A percentile compares a stretch with the other conserved stretches of the same genome.
phyloP scores from a whole-genome alignment of 1,140 invertebrate genomes.

The Zaprionus ornatus region DNA sequence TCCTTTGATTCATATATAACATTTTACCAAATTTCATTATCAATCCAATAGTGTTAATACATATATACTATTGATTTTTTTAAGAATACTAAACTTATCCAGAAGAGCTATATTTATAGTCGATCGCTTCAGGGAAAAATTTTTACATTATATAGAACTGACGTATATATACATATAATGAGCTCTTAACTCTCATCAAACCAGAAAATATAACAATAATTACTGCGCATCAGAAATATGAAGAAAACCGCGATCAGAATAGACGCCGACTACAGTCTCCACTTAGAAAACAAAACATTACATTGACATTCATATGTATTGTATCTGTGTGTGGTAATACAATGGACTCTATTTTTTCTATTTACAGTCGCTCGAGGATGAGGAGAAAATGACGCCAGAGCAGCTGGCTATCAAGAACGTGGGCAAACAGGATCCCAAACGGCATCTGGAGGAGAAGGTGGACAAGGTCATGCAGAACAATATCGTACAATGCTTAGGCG shows the following conservation, averaged over 20 bases:
- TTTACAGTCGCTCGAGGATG: conserved; percentile 96
- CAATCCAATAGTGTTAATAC: background rate
- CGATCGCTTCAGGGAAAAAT: background rate
- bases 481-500: conserved; percentile 99
- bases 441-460: conserved; percentile 99
- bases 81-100: background rate
- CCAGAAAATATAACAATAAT: background rate
- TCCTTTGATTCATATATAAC: too few relatives aligned
- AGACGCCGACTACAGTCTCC: background rate
- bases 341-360: conserved; percentile 6
- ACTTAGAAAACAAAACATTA: background rate
- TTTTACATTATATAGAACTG: background rate
- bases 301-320: background rate
- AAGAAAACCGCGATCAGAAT: background rate
- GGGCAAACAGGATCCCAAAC: conserved; percentile 99
- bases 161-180: too few relatives aligned
- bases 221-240: background rate
- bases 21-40: too few relatives aligned
- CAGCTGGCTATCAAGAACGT: conserved; percentile 99
- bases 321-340: background rate
- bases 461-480: conserved; percentile 98
- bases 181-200: background rate
- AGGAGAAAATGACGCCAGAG: conserved; percentile 99
- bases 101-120: background rate
- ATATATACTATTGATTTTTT: background rate